phyloP scores from a whole-genome alignment of 2,113 vertebrate species.

The Urocitellus parryii region DNA sequence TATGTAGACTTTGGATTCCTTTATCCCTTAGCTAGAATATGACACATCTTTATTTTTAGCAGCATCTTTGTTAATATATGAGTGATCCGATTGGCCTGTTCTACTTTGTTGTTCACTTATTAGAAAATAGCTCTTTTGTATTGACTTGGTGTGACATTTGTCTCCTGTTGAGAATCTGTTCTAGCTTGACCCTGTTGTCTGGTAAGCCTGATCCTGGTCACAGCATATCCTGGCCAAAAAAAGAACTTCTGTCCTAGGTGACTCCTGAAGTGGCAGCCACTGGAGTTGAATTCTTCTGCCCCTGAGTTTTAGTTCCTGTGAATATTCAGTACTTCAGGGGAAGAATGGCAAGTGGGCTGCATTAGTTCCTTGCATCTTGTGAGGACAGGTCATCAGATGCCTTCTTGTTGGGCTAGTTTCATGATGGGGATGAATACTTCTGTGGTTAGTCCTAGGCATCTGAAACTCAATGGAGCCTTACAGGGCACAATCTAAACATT shows the following conservation, averaged over 20 bases:
- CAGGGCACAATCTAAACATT: neutral
- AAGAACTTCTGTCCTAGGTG: neutral
- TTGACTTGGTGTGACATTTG: neutral
- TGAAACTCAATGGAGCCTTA: neutral
- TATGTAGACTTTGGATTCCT: neutral
- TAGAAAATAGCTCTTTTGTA: neutral
- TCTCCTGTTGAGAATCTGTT: neutral
- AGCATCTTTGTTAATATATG: neutral
- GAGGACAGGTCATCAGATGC: neutral
- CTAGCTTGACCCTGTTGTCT: neutral
- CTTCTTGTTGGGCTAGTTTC: neutral
- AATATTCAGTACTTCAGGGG: neutral
- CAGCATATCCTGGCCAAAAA: constrained; percentile 14
- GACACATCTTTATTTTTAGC: neutral
- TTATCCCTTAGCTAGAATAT: neutral
- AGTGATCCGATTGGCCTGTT: neutral
- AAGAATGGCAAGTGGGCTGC: neutral
- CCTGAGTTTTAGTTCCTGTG: constrained; percentile 26
- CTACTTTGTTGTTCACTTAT: neutral
- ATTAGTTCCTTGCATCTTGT: neutral
- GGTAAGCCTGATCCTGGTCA: neutral
- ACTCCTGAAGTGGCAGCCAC: neutral
- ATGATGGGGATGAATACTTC: neutral
- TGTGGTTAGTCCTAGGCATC: neutral
- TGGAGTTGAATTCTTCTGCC: constrained; percentile 20